Evolutionary conservation across 2,113 vertebrate genomes (phyloP).

Genomic region (Budorcas taxicolor): DNA sequence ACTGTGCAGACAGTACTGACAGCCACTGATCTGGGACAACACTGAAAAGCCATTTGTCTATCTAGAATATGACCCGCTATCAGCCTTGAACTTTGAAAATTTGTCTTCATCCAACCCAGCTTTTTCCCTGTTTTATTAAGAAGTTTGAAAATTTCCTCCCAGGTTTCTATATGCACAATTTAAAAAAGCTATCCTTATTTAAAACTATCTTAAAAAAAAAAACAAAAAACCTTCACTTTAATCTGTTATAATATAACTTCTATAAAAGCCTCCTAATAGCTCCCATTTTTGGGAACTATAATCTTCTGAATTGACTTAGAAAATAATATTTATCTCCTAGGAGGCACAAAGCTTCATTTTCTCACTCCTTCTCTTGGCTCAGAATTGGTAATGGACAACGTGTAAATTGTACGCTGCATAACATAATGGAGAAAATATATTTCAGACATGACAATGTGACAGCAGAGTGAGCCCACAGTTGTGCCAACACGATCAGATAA

Average conservation of each 20-base stretch:
- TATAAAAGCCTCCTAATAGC: neutral
- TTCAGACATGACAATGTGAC: neutral
- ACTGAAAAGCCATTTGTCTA: neutral
- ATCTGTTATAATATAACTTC: constrained; percentile 27
- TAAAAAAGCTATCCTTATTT: neutral
- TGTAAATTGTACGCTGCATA: neutral
- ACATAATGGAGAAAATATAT: neutral
- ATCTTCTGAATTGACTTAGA: constrained; percentile 11
- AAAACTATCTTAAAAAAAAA: neutral
- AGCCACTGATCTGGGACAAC: neutral
- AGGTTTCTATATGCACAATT: neutral
- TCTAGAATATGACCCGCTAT: neutral
- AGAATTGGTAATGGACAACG: neutral
- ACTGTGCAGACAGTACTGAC: neutral
- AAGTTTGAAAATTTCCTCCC: neutral
- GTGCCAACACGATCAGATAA: neutral
- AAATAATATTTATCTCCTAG: constrained; percentile 28
- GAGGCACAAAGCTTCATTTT: neutral
- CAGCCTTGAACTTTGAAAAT: neutral
- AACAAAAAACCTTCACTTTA: neutral
- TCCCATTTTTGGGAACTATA: neutral
- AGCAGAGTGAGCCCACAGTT: neutral
- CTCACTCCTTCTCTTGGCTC: neutral
- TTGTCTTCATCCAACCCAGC: neutral
- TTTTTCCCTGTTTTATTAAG: neutral